Conservation (phyloP, 2,797 vertebrate genomes). For the Gymnothorax reevesii region DNA sequence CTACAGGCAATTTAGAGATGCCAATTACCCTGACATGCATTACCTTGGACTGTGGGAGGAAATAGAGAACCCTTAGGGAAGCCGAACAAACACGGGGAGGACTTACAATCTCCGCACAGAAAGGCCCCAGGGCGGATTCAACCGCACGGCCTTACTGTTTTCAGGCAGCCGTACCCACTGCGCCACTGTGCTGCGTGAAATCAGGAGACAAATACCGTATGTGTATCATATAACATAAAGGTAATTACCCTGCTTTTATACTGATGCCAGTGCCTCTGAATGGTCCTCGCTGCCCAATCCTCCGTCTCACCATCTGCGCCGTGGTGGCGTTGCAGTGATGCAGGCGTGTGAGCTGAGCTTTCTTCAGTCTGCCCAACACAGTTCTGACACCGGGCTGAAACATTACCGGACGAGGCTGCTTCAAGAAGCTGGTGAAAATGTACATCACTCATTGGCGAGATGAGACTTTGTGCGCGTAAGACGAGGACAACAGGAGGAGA, state of each 20-base stretch:
- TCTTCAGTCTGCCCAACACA: neutral
- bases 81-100: no score
- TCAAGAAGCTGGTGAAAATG: neutral
- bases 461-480: neutral
- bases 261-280: constrained; percentile 76
- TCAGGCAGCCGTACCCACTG: no score
- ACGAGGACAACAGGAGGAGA: neutral
- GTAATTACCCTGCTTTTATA: constrained; percentile 68
- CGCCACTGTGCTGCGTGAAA: no score
- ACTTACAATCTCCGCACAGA: no score
- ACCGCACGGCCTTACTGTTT: no score
- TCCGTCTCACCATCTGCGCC: constrained; percentile 46
- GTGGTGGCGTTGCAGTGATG: neutral
- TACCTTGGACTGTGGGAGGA: no score
- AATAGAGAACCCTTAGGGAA: no score
- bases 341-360: constrained; percentile 14
- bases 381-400: neutral
- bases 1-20: no score
- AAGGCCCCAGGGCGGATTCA: no score
- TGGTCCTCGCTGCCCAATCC: constrained; percentile 68
- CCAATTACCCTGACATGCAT: no score
- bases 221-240: neutral
- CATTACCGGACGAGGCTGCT: neutral
- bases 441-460: neutral
- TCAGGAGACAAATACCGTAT: no score